These are phyloP conservation scores for Aptenodytes forsteri DNA, from an alignment of 2,113 vertebrate genomes.

Conservation along the genomic window DNA sequence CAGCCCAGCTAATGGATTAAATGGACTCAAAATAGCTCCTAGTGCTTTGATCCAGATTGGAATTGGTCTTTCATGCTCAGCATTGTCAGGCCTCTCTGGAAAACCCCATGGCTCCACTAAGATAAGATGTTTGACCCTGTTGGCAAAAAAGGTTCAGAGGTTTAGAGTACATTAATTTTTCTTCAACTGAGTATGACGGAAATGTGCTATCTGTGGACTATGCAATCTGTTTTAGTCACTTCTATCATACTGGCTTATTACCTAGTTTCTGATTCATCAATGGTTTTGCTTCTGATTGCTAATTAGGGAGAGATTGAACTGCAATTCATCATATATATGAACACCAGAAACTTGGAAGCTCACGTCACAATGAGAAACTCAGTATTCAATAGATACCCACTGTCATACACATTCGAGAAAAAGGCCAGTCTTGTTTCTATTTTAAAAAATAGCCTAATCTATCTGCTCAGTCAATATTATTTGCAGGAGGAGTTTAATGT, in stretches of 20 bases:
- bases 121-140: conserved; percentile 90
- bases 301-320: background rate
- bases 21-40: conserved; percentile 88
- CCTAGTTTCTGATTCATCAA: background rate
- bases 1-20: conserved; percentile 93
- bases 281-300: background rate
- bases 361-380: background rate
- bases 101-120: conserved; percentile 98
- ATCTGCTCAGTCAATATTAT: background rate
- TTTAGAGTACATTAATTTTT: background rate
- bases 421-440: background rate
- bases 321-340: background rate
- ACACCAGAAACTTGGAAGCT: background rate
- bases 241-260: background rate
- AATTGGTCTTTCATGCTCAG: conserved; percentile 84
- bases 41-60: conserved; percentile 95
- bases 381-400: background rate
- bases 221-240: background rate
- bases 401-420: background rate
- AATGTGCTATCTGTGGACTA: background rate
- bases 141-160: conserved; percentile 30
- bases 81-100: conserved; percentile 82
- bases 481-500: background rate
- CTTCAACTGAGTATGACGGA: background rate
- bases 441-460: background rate